These are phyloP conservation scores for Leptopilina myrica DNA, from an alignment of 2,888 invertebrate genomes.

Conservation along the genomic window DNA sequence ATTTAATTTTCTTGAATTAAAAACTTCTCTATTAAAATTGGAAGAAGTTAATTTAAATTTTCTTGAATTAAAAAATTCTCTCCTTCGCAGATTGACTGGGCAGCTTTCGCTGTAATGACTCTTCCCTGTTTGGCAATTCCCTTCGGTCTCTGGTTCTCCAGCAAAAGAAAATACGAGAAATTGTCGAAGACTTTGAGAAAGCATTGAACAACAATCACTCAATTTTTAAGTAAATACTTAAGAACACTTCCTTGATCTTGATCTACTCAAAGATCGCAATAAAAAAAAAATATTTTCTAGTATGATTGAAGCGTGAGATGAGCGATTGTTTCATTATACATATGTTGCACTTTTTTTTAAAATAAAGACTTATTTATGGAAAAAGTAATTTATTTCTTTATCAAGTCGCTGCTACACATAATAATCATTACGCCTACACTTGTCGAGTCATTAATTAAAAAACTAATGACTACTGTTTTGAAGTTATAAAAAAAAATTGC, in stretches of 20 bases:
- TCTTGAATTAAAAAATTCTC: neutral
- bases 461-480: too few species aligned
- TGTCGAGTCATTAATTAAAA: neutral
- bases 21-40: too few species aligned
- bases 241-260: slow-evolving; percentile 43
- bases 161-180: slow-evolving; percentile 95
- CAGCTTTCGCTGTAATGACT: slow-evolving; percentile 97
- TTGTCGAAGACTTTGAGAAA: slow-evolving; percentile 85
- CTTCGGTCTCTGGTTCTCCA: slow-evolving; percentile 94
- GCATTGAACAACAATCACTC: slow-evolving; percentile 61
- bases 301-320: slow-evolving; percentile 64
- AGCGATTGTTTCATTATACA: slow-evolving; percentile 66
- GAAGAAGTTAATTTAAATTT: too few species aligned
- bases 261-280: slow-evolving; percentile 10
- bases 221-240: slow-evolving; percentile 38
- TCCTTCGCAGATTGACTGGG: slow-evolving; percentile 88
- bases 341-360: slow-evolving; percentile 65
- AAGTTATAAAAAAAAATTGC: too few species aligned
- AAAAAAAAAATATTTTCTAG: slow-evolving; percentile 50
- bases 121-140: slow-evolving; percentile 96
- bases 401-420: neutral
- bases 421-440: neutral
- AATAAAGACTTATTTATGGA: slow-evolving; percentile 72
- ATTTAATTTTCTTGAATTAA: too few species aligned
- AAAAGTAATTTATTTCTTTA: slow-evolving; percentile 18